These are phyloP conservation scores for Bactericera cockerelli DNA, from an alignment of 1,140 invertebrate species.

Conservation along the genomic window DNA sequence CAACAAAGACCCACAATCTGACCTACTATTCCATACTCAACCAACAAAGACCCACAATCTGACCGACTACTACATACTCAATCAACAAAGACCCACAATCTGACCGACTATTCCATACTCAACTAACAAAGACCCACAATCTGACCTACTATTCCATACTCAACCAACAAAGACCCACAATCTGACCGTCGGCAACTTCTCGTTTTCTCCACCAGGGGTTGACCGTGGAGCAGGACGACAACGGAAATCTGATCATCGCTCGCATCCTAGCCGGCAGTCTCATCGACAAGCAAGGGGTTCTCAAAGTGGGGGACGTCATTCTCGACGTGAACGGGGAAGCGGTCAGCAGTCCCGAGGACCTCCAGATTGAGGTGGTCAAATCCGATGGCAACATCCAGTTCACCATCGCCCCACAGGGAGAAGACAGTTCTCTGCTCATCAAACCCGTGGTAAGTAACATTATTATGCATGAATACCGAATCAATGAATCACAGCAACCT, in stretches of 20 bases:
- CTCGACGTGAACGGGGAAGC: constrained; percentile 78
- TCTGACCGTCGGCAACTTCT: too few species aligned
- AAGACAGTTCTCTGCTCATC: constrained; percentile 17
- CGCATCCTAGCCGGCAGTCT: constrained; percentile 82
- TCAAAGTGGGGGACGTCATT: constrained; percentile 80
- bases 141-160: too few species aligned
- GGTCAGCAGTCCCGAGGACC: constrained; percentile 70
- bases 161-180: too few species aligned
- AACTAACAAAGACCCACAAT: too few species aligned
- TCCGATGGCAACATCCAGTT: constrained; percentile 72
- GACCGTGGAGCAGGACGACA: constrained; percentile 68
- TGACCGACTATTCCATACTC: too few species aligned
- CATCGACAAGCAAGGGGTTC: constrained; percentile 75
- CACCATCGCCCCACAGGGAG: constrained; percentile 64
- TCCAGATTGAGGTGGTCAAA: constrained; percentile 70
- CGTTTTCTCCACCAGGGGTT: constrained; percentile 45
- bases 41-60: too few species aligned
- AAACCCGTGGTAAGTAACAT: constrained; percentile 15
- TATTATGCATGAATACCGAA: too few species aligned
- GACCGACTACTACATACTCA: too few species aligned
- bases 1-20: too few species aligned
- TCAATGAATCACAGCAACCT: too few species aligned
- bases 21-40: too few species aligned
- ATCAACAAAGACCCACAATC: too few species aligned
- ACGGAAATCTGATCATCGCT: constrained; percentile 79